Evolutionary conservation across 2,888 invertebrate genomes (phyloP).

Genomic region (Microlaimidae sp.): DNA sequence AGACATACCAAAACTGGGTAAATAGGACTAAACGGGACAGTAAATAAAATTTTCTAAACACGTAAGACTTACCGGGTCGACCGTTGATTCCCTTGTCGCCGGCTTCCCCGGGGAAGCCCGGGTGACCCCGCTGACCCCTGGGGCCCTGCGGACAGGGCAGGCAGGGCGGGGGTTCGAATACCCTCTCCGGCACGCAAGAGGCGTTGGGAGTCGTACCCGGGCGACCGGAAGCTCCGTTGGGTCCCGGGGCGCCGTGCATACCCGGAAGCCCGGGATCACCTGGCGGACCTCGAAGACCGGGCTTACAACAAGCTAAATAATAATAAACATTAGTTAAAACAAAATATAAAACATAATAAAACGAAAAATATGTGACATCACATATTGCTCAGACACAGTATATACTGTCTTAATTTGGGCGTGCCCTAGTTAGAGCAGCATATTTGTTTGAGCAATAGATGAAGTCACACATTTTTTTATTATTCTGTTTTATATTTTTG

Average conservation of each 20-base stretch:
- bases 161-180: conserved; percentile 35
- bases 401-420: too few species aligned
- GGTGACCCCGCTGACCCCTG: conserved; percentile 20
- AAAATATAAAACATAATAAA: too few species aligned
- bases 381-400: too few species aligned
- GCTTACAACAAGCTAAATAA: conserved; percentile 32
- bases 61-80: conserved; percentile 14
- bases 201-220: conserved; percentile 35
- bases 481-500: too few species aligned
- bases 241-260: conserved; percentile 25
- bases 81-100: conserved; percentile 23
- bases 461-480: too few species aligned
- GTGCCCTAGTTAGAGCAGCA: too few species aligned
- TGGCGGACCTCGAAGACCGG: conserved; percentile 26
- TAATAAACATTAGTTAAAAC: too few species aligned
- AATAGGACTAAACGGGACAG: too few species aligned
- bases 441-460: too few species aligned
- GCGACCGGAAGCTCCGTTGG: conserved; percentile 32
- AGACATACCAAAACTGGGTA: too few species aligned
- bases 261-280: conserved; percentile 29
- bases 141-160: conserved; percentile 31
- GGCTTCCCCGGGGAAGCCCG: conserved; percentile 28
- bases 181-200: conserved; percentile 31
- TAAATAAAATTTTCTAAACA: too few species aligned
- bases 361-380: too few species aligned